Conservation (phyloP, 2,888 invertebrate genomes). For the Chymomyza procnemis region DNA sequence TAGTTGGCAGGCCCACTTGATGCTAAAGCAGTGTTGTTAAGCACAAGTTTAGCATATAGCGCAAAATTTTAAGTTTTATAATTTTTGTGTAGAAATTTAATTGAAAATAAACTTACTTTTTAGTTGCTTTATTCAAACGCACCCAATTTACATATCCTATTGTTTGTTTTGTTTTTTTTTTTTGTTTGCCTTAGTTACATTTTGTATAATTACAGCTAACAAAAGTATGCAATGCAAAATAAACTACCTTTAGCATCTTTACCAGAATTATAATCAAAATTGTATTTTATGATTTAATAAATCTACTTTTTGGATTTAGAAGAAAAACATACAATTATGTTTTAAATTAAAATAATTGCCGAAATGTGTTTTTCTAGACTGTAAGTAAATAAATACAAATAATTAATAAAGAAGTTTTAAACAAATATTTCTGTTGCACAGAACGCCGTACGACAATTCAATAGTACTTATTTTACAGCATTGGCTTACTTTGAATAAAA, state of each 20-base stretch:
- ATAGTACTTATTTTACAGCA: slow-evolving; percentile 41
- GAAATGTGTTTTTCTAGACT: slow-evolving; percentile 34
- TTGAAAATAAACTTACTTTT: slow-evolving; percentile 22
- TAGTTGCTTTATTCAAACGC: slow-evolving; percentile 54
- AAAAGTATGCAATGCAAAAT: slow-evolving; percentile 35
- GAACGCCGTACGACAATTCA: slow-evolving; percentile 74
- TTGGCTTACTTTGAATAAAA: slow-evolving; percentile 19
- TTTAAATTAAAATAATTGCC: slow-evolving; percentile 30
- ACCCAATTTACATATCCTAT: slow-evolving; percentile 53
- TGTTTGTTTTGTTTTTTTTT: too few species aligned
- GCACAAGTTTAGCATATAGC: neutral
- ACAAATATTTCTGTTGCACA: slow-evolving; percentile 70
- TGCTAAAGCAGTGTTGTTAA: neutral
- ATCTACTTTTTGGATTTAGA: slow-evolving; percentile 61
- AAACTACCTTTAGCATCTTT: neutral
- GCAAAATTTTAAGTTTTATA: neutral
- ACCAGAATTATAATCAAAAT: slow-evolving; percentile 41
- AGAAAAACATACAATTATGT: slow-evolving; percentile 22
- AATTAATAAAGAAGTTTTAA: slow-evolving; percentile 51
- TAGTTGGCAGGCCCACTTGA: neutral
- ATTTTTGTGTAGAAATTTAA: neutral
- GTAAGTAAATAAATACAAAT: slow-evolving; percentile 41
- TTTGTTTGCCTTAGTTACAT: slow-evolving; percentile 47
- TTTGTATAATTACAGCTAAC: slow-evolving; percentile 61
- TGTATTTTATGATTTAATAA: slow-evolving; percentile 43